These are phyloP conservation scores for Neoarius graeffei DNA, from an alignment of 2,113 vertebrate species.

Conservation along the genomic window DNA sequence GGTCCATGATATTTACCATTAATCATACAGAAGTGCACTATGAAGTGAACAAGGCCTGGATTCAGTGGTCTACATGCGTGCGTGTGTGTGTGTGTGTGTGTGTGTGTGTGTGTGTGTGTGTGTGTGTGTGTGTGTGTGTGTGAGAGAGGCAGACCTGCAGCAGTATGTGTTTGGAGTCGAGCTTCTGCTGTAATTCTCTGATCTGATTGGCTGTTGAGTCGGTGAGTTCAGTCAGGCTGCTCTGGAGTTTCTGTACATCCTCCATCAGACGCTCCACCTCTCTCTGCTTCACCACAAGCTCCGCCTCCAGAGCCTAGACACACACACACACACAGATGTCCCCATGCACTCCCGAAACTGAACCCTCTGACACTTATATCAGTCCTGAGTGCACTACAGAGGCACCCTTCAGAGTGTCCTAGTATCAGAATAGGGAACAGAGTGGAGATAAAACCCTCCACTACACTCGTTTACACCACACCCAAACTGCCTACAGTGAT, in stretches of 20 bases:
- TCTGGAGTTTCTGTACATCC: conserved; percentile 85
- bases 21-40: neutral
- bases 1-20: neutral
- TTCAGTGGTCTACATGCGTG: conserved; percentile 20
- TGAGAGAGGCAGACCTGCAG: conserved; percentile 73
- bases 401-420: neutral
- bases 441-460: neutral
- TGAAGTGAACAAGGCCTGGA: neutral
- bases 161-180: conserved; percentile 81
- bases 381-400: neutral
- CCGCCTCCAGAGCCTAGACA: conserved; percentile 80
- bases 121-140: conserved; percentile 12
- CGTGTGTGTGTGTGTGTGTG: conserved; percentile 14
- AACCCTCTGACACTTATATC: neutral
- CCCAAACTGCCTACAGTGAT: neutral
- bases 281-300: conserved; percentile 81
- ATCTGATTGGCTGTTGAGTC: conserved; percentile 86
- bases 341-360: neutral
- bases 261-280: conserved; percentile 85
- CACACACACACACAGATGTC: neutral
- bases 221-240: conserved; percentile 82
- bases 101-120: conserved; percentile 18
- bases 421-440: neutral
- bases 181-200: conserved; percentile 85
- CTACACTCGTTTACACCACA: neutral